Conservation (phyloP, 1,140 invertebrate species). For the Eulimnadia texana region DNA sequence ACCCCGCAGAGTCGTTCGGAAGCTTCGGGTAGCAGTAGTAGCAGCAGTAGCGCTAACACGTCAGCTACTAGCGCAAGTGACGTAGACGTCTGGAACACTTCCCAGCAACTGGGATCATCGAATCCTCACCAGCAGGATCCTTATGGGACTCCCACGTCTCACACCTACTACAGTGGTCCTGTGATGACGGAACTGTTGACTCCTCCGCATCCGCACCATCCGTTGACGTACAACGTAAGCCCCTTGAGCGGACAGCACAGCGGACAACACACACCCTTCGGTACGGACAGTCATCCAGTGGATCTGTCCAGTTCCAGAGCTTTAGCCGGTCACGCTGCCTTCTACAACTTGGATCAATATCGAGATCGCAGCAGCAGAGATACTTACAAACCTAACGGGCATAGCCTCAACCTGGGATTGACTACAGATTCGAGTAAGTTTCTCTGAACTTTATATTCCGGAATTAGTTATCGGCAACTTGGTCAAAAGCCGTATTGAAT, state of each 20-base stretch:
- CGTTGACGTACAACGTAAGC: not conserved
- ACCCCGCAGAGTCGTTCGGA: slow-evolving; percentile 1
- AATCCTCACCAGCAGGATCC: not conserved
- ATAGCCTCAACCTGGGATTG: no score
- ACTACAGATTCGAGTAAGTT: no score
- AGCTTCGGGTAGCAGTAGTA: not conserved
- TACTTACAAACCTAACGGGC: no score
- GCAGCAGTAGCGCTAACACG: not conserved
- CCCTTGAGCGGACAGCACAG: slow-evolving; percentile 3
- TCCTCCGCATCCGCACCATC: not conserved
- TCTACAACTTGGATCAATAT: not conserved
- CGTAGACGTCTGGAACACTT: slow-evolving; percentile 6
- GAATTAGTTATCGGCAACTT: no score
- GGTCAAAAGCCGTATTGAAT: no score
- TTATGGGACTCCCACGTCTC: slow-evolving; percentile 1
- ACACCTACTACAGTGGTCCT: not conserved
- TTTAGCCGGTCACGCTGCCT: slow-evolving; percentile 6
- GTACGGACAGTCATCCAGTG: slow-evolving; percentile 19
- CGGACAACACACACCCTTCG: slow-evolving; percentile 3
- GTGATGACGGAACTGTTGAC: slow-evolving; percentile 8
- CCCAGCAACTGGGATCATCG: not conserved
- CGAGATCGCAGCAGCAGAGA: no score
- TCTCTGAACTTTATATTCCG: no score
- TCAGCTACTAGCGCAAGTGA: not conserved
- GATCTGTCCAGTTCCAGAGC: slow-evolving; percentile 22